Conservation (phyloP, 2,113 vertebrate species). For the Sphaerodactylus townsendi region DNA sequence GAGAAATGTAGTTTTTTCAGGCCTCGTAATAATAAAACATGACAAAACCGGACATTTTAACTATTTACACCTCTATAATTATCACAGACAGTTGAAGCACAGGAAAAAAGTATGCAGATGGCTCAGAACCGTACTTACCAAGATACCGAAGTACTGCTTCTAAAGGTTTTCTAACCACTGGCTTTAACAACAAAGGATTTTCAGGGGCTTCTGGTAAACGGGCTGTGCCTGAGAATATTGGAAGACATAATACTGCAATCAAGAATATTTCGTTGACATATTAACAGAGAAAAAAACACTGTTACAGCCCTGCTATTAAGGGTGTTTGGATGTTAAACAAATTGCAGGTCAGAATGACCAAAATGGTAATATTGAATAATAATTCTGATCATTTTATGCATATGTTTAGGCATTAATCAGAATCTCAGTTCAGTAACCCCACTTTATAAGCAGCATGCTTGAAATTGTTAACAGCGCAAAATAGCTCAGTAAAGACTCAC, state of each 20-base stretch:
- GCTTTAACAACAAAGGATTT: constrained; percentile 84
- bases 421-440: neutral
- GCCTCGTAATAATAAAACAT: too few relatives aligned
- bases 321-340: neutral
- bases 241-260: constrained; percentile 12
- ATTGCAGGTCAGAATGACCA: neutral
- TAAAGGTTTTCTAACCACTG: constrained; percentile 89
- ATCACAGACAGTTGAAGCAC: neutral
- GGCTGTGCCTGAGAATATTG: constrained; percentile 80
- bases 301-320: neutral
- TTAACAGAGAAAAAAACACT: neutral
- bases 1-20: too few relatives aligned
- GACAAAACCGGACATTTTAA: too few relatives aligned
- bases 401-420: neutral
- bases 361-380: neutral
- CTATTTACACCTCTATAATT: neutral
- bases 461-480: neutral
- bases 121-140: constrained; percentile 72
- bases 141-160: constrained; percentile 94
- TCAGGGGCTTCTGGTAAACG: constrained; percentile 88
- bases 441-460: neutral
- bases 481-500: constrained; percentile 71
- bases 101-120: neutral
- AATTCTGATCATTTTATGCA: neutral
- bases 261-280: constrained; percentile 20